These are phyloP conservation scores for Eustalomyia histrio DNA, from an alignment of 2,888 invertebrate species.

Conservation along the genomic window DNA sequence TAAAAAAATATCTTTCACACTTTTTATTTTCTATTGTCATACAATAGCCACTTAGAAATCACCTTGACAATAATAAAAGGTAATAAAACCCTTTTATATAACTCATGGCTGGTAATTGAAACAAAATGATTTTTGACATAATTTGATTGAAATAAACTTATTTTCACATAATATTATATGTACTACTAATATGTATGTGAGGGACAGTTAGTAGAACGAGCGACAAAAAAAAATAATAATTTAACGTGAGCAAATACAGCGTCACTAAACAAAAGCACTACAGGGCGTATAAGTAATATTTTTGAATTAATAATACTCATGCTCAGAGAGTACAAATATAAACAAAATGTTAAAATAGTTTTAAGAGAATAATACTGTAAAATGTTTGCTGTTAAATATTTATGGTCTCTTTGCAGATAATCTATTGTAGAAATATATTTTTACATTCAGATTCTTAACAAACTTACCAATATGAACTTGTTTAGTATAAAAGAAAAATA, in stretches of 20 bases:
- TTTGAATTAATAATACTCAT: constrained; percentile 19
- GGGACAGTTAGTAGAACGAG: not conserved
- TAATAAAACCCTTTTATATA: not conserved
- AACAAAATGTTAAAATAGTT: not conserved
- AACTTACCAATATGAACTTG: constrained; percentile 38
- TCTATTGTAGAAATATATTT: not conserved
- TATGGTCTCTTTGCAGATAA: not conserved
- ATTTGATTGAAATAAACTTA: constrained; percentile 15
- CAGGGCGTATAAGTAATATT: constrained; percentile 27
- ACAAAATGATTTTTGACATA: constrained; percentile 28
- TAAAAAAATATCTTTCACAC: too few relatives aligned
- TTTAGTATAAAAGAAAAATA: not conserved
- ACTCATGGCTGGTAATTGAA: constrained; percentile 5
- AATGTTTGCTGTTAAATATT: too few relatives aligned
- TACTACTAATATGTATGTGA: not conserved
- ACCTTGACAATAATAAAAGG: not conserved
- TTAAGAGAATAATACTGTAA: not conserved
- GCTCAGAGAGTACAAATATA: constrained; percentile 27
- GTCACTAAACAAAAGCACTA: not conserved
- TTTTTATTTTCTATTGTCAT: too few relatives aligned
- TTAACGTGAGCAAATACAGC: not conserved
- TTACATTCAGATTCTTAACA: not conserved
- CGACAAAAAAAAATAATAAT: too few relatives aligned
- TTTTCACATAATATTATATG: not conserved
- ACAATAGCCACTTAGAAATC: not conserved